Percentiles rank a stretch among this genome's conserved stretches.
phyloP scores from a whole-genome alignment of 2,797 vertebrate genomes.

The Sciaenops ocellatus region DNA sequence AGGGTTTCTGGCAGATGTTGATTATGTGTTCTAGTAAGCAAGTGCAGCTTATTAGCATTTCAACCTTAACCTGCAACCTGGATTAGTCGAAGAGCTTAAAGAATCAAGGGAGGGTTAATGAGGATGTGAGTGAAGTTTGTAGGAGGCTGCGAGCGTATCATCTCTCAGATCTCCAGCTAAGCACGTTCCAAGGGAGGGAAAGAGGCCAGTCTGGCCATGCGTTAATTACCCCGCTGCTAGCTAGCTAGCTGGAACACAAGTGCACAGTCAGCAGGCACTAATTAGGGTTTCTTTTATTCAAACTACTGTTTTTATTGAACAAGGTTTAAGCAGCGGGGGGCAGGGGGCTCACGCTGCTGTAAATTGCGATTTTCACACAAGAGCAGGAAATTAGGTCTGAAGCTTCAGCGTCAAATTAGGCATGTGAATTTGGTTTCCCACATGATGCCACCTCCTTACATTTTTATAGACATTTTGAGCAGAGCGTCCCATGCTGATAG shows the following conservation, averaged over 20 bases:
- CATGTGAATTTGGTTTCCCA: conserved; percentile 49
- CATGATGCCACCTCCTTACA: conserved; percentile 35
- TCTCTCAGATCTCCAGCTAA: conserved; percentile 78
- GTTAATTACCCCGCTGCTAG: conserved; percentile 82
- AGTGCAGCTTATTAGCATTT: conserved; percentile 74
- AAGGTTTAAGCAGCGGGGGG: conserved; percentile 74
- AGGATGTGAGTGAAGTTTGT: conserved; percentile 73
- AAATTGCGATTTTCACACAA: conserved; percentile 77
- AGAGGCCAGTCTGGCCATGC: conserved; percentile 71
- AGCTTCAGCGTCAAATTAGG: conserved; percentile 69
- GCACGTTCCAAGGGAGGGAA: conserved; percentile 68
- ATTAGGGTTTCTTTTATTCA: conserved; percentile 82
- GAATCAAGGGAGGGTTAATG: conserved; percentile 80
- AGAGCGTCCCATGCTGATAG: conserved; percentile 44
- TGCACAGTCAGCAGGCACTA: conserved; percentile 83
- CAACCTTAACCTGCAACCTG: conserved; percentile 75
- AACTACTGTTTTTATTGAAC: conserved; percentile 82
- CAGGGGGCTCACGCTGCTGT: conserved; percentile 66
- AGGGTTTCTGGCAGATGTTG: conserved; percentile 52
- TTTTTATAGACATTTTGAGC: conserved; percentile 53
- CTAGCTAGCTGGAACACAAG: conserved; percentile 76
- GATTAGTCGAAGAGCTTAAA: conserved; percentile 69
- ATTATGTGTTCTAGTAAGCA: conserved; percentile 59
- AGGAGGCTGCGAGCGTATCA: conserved; percentile 67
- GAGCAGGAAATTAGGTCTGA: conserved; percentile 79